phyloP scores from a whole-genome alignment of 1,140 invertebrate genomes.

The Tetragonula clypearis region DNA sequence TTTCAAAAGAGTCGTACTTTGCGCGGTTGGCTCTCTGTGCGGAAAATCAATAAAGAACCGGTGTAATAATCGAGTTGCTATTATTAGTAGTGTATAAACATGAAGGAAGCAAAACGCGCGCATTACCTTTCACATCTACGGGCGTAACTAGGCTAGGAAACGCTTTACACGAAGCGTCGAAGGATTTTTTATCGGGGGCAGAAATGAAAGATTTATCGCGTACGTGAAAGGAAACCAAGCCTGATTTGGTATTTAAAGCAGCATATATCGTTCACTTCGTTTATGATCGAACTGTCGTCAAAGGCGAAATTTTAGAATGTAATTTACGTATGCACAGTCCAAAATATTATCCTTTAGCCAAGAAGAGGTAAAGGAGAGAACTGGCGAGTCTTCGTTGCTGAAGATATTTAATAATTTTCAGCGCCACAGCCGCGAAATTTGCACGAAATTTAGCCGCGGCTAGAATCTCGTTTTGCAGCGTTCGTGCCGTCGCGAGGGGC shows the following conservation, averaged over 20 bases:
- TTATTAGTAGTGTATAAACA: slow-evolving; percentile 58
- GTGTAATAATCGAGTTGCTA: slow-evolving; percentile 55
- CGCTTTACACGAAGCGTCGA: neutral
- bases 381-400: too few species aligned
- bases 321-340: too few species aligned
- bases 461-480: neutral
- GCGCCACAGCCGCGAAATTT: neutral
- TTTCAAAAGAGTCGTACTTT: slow-evolving; percentile 35
- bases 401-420: neutral
- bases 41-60: slow-evolving; percentile 57
- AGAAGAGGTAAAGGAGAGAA: too few species aligned
- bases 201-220: neutral
- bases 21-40: slow-evolving; percentile 28
- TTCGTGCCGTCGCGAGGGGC: neutral
- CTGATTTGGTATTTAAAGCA: neutral
- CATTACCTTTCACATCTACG: slow-evolving; percentile 11
- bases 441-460: too few species aligned
- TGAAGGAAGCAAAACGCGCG: slow-evolving; percentile 48
- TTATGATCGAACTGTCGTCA: too few species aligned
- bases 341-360: too few species aligned
- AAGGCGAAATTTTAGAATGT: too few species aligned
- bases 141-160: neutral
- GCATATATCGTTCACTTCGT: neutral
- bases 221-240: neutral
- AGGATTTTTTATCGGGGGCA: neutral